Evolutionary conservation across 2,797 vertebrate species (phyloP), one percentile per base, ranked within the genome.

Genomic region (Hirundo rustica): DNA sequence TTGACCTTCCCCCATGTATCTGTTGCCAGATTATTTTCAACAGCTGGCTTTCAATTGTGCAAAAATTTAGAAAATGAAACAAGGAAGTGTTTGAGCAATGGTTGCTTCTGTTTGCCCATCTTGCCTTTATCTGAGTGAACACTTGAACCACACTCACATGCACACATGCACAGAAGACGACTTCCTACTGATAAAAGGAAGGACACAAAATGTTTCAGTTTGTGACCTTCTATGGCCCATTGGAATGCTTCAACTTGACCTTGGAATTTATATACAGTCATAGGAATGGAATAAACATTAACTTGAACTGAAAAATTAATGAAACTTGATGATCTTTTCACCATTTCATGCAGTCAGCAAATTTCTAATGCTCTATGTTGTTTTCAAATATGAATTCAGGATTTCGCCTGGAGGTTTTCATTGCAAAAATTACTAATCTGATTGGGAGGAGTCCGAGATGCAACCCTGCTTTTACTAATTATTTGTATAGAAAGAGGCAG

Each of bases 61-160:
- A 6, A 84, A 86, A 58, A n/a, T 40, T 16, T 23, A 40, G 47
- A 70, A 66, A 70, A 44, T 36, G 4, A 65, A 74, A 4, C 1
- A 7, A 48, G 5, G 18, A 61, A 29, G 2, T 12, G 0, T 65
- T 80, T 61, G 38, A 76, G 15, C 5, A 0, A 0, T 25, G 40
- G 21, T 44, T 70, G 11, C 17, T 68, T 76, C 60, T 60, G 7
- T 53, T 77, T 77, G 8, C 10, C 9, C 19, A 32, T 1, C 21
- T 87, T 53, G 38, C 16, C 19, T 74, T 70, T 48, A 15, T 55
- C 13, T 76, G 5, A 0, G 0, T 60, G 73, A 80, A 23, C 6
- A 3, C 11, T 82, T 54, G 40, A 74, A 50, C 5, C 9, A n/a
- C 18, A 29, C 7, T 45, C 44, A 45, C 23, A 29, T 2, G 5